Conservation (phyloP, 2,113 vertebrate genomes). For the Myotis lucifugus region DNA sequence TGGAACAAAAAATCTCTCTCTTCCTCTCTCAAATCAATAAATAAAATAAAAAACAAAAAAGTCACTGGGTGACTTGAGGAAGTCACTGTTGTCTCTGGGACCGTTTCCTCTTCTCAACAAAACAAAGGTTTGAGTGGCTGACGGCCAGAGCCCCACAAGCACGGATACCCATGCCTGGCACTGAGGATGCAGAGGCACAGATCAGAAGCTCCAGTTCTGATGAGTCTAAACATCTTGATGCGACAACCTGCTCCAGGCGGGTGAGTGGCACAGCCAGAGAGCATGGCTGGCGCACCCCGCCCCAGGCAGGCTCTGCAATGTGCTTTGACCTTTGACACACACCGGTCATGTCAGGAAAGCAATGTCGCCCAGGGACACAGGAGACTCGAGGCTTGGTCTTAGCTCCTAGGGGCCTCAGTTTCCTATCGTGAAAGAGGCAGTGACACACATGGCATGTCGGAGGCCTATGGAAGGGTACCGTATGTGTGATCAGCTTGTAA, state of each 20-base stretch:
- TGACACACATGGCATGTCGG: accelerated
- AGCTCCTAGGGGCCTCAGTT: background rate
- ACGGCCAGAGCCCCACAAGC: background rate
- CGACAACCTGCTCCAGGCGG: background rate
- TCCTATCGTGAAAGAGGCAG: background rate
- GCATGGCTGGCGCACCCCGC: accelerated
- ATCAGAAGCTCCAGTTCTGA: background rate
- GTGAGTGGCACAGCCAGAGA: background rate
- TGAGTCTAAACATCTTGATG: background rate
- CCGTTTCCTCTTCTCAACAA: constrained; percentile 24
- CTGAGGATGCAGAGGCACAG: background rate
- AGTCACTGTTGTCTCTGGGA: constrained; percentile 31
- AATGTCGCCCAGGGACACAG: background rate
- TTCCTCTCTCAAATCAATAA: too few species aligned
- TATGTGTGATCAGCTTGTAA: accelerated
- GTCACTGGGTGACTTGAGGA: constrained; percentile 27
- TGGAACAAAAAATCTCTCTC: too few species aligned
- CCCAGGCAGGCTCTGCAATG: background rate
- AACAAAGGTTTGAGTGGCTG: background rate
- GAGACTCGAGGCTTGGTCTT: background rate
- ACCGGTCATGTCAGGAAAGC: background rate
- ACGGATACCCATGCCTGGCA: background rate
- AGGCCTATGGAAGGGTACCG: background rate
- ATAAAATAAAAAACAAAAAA: background rate
- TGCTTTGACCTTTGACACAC: background rate